Conservation (phyloP, 2,888 invertebrate genomes). For the Amphipoea lucens region DNA sequence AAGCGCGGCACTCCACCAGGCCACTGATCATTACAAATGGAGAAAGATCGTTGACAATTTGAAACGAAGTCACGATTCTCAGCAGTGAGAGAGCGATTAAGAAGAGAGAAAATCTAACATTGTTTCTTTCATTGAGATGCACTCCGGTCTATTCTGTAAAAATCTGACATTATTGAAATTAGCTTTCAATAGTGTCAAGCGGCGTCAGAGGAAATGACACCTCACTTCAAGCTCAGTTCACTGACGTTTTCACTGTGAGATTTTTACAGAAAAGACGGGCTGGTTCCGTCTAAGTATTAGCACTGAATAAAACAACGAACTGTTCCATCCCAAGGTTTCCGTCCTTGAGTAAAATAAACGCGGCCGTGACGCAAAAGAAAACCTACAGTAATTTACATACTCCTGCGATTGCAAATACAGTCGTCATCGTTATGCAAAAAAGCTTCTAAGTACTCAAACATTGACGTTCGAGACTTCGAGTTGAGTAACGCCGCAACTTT, state of each 20-base stretch:
- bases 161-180: background rate
- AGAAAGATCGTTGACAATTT: background rate
- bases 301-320: background rate
- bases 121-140: background rate
- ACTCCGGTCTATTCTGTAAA: no score
- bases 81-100: background rate
- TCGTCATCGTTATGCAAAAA: conserved; percentile 24
- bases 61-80: background rate
- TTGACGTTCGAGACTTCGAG: background rate
- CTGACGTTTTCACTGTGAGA: background rate
- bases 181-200: background rate
- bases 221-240: no score
- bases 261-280: background rate
- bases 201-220: background rate
- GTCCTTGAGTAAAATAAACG: background rate
- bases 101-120: background rate
- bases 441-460: conserved; percentile 30
- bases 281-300: background rate
- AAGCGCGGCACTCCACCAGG: background rate
- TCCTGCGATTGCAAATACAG: conserved; percentile 17
- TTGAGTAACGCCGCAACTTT: conserved; percentile 1
- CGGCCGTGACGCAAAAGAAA: conserved; percentile 19
- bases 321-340: background rate
- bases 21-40: background rate
- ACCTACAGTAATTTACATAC: conserved; percentile 21